Conservation (phyloP, 2,113 vertebrate species). For the Phoxinus phoxinus region DNA sequence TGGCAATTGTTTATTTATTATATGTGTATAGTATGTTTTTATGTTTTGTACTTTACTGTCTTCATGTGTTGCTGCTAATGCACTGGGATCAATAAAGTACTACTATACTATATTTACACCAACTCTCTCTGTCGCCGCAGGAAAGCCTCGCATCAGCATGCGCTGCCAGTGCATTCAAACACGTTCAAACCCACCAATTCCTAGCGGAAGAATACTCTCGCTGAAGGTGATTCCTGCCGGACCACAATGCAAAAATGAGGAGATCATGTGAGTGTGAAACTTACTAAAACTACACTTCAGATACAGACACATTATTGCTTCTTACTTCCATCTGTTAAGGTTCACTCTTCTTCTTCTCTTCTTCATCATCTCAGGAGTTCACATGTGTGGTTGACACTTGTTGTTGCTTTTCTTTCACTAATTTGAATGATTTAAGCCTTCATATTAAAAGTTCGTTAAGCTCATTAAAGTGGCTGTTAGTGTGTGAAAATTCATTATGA, state of each 20-base stretch:
- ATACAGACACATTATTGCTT: neutral
- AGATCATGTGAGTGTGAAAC: slow-evolving; percentile 21
- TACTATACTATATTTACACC: too few relatives aligned
- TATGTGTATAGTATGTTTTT: too few relatives aligned
- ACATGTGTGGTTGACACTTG: neutral
- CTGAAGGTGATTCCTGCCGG: neutral
- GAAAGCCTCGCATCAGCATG: fast-evolving
- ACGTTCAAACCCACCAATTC: neutral
- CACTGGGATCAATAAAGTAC: too few relatives aligned
- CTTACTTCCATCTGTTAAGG: too few relatives aligned
- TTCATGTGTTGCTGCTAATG: too few relatives aligned
- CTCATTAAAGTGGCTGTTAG: neutral
- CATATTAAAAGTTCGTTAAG: neutral
- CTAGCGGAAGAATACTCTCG: neutral
- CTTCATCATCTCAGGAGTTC: neutral
- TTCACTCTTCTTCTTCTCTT: too few relatives aligned
- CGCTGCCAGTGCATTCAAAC: slow-evolving; percentile 2
- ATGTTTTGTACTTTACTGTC: too few relatives aligned
- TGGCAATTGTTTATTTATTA: too few relatives aligned
- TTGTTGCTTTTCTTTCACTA: neutral
- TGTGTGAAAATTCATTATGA: too few relatives aligned
- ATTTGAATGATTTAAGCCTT: neutral
- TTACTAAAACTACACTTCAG: neutral
- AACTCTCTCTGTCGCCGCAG: neutral
- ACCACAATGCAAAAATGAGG: slow-evolving; percentile 31